These are phyloP conservation scores for Gouania willdenowi DNA, from an alignment of 2,797 vertebrate genomes.

Conservation along the genomic window DNA sequence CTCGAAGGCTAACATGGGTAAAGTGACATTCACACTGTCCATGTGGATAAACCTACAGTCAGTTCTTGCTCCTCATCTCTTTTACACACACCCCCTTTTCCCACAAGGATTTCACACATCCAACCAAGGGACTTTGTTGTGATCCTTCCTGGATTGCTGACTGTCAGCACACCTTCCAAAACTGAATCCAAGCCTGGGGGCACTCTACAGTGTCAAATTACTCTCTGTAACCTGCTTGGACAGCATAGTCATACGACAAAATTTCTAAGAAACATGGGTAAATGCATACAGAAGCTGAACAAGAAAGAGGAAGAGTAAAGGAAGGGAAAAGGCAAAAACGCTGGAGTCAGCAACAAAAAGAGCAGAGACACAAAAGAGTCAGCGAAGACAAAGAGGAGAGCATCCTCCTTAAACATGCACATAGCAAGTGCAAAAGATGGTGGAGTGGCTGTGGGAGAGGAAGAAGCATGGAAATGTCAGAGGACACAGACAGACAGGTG, in stretches of 20 bases:
- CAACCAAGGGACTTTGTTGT: conserved; percentile 59
- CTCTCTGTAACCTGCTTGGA: conserved; percentile 57
- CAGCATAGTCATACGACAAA: conserved; percentile 43
- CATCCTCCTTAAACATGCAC: conserved; percentile 60
- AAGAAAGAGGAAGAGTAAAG: conserved; percentile 12
- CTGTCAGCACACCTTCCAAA: conserved; percentile 68
- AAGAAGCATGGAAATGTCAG: conserved; percentile 59
- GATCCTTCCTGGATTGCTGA: conserved; percentile 65
- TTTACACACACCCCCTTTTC: conserved; percentile 56
- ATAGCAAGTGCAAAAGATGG: conserved; percentile 54
- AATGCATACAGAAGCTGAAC: conserved; percentile 27
- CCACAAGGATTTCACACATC: conserved; percentile 65
- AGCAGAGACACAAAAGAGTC: conserved; percentile 29
- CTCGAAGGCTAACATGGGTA: conserved; percentile 36
- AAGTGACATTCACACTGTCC: conserved; percentile 53
- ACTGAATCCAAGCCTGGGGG: conserved; percentile 48
- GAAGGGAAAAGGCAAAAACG: conserved; percentile 26
- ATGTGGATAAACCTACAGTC: conserved; percentile 51
- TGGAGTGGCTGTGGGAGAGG: conserved; percentile 37
- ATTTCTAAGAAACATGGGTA: conserved; percentile 17
- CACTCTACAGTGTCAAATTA: conserved; percentile 65
- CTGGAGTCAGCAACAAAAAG: conserved; percentile 62
- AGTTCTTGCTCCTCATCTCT: conserved; percentile 46
- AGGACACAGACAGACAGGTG: conserved; percentile 70
- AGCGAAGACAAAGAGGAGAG: conserved; percentile 26